Evolutionary conservation across 2,797 vertebrate genomes (phyloP).

Genomic region (Melanitta fusca): DNA sequence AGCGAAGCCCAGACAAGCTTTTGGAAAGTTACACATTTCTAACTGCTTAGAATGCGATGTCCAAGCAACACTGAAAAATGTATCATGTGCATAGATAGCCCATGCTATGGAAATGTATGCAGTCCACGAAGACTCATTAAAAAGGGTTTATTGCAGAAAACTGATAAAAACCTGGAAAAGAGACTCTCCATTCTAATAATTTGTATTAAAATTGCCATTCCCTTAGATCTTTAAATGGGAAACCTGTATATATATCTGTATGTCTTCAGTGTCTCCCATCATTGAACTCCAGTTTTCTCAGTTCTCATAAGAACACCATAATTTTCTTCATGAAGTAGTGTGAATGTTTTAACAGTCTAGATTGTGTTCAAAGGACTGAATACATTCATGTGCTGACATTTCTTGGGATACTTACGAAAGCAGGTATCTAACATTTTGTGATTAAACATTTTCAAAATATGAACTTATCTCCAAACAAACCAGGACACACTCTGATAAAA

Average conservation of each 20-base stretch:
- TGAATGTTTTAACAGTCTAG: background rate
- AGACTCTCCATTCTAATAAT: background rate
- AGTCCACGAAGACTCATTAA: background rate
- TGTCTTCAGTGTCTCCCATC: background rate
- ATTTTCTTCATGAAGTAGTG: background rate
- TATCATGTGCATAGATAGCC: background rate
- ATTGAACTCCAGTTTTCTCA: background rate
- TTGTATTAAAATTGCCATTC: background rate
- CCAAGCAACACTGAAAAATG: fast-evolving
- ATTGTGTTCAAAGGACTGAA: background rate
- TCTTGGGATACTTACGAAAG: background rate
- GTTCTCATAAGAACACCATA: background rate
- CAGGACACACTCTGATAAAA: background rate
- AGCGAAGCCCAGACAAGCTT: background rate
- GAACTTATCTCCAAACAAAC: background rate
- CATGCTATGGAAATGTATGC: fast-evolving
- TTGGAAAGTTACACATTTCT: background rate
- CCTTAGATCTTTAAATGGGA: background rate
- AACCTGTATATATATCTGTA: background rate
- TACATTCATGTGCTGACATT: background rate
- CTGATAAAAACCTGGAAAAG: background rate
- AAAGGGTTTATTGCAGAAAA: background rate
- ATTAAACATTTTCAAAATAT: background rate
- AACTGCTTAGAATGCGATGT: background rate
- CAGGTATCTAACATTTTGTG: background rate